Percentiles rank a stretch among this genome's conserved stretches.
Conservation (phyloP, 2,113 vertebrate species). For the Leptobrachium ailaonicum region DNA sequence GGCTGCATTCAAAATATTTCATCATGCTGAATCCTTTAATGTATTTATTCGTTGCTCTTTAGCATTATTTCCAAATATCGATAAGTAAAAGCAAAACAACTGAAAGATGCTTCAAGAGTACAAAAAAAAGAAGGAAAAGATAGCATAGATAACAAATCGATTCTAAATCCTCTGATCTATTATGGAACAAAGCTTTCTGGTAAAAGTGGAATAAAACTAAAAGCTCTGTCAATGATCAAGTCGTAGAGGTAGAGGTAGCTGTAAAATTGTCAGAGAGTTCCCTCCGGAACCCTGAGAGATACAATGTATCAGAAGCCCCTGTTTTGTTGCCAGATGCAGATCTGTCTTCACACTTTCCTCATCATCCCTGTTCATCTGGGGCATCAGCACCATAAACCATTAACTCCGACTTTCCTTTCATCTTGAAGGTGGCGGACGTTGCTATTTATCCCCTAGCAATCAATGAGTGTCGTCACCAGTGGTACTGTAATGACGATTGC, state of each 20-base stretch:
- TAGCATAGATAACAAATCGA: not conserved
- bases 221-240: slow-evolving; percentile 61
- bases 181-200: slow-evolving; percentile 61
- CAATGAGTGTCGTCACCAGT: slow-evolving; percentile 93
- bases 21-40: too few species aligned
- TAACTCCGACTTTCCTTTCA: slow-evolving; percentile 75
- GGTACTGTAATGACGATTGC: slow-evolving; percentile 90
- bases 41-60: too few species aligned
- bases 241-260: slow-evolving; percentile 17
- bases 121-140: not conserved
- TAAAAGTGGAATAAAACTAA: slow-evolving; percentile 60
- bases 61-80: too few species aligned
- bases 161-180: slow-evolving; percentile 56
- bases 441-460: slow-evolving; percentile 89
- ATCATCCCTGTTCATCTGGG: slow-evolving; percentile 69
- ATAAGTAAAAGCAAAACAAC: too few species aligned
- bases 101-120: not conserved
- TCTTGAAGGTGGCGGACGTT: slow-evolving; percentile 76
- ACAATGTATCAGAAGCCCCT: slow-evolving; percentile 54
- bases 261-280: slow-evolving; percentile 13
- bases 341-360: slow-evolving; percentile 74
- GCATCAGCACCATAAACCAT: slow-evolving; percentile 71
- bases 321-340: slow-evolving; percentile 61
- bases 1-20: too few species aligned
- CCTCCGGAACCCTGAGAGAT: slow-evolving; percentile 25